Evolutionary conservation across 2,888 invertebrate genomes (phyloP).

Genomic region (Osedax frankpressi): DNA sequence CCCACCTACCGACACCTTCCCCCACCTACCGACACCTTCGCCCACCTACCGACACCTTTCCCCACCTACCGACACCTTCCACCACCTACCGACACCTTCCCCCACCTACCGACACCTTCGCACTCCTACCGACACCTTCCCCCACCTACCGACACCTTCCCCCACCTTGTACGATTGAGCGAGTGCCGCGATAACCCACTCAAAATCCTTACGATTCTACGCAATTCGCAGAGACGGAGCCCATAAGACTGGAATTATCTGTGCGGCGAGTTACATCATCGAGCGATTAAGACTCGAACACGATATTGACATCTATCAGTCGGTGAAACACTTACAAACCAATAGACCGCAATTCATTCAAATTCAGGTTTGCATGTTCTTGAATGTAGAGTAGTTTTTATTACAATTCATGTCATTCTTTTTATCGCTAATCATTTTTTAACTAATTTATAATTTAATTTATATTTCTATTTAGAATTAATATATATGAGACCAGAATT

Average conservation of each 20-base stretch:
- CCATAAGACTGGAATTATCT: not conserved
- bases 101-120: too few relatives aligned
- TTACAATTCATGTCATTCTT: not conserved
- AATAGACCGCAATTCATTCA: not conserved
- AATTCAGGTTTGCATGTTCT: not conserved
- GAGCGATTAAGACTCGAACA: not conserved
- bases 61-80: too few relatives aligned
- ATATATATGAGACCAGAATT: not conserved
- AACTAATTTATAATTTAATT: not conserved
- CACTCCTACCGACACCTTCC: too few relatives aligned
- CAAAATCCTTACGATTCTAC: too few relatives aligned
- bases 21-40: too few relatives aligned
- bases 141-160: too few relatives aligned
- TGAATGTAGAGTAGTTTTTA: not conserved
- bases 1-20: too few relatives aligned
- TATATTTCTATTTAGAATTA: not conserved
- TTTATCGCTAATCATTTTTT: too few relatives aligned
- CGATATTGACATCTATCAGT: not conserved
- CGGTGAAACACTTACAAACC: not conserved
- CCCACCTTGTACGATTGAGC: too few relatives aligned
- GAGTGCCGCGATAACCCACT: too few relatives aligned
- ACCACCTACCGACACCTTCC: too few relatives aligned
- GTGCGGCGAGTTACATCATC: not conserved
- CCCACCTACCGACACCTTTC: too few relatives aligned
- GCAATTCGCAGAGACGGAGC: not conserved